Evolutionary conservation across 2,113 vertebrate species (phyloP).

Genomic region (Clinocottus analis): DNA sequence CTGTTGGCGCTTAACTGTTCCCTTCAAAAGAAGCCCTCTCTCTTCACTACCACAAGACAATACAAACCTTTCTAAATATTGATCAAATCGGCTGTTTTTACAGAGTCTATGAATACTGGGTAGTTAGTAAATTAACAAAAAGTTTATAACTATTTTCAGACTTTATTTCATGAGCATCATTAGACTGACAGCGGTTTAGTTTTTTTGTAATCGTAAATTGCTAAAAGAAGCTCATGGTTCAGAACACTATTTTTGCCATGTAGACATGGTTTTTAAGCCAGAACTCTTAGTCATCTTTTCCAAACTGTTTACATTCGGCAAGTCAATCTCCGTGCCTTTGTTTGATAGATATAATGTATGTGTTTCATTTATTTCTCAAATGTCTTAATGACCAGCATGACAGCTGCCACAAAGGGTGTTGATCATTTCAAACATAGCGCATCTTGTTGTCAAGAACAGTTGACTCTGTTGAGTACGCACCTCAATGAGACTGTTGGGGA

Average conservation of each 20-base stretch:
- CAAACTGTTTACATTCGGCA: not conserved
- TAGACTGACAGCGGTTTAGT: not conserved
- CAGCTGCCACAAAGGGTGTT: conserved; percentile 9
- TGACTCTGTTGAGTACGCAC: conserved; percentile 19
- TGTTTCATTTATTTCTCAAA: not conserved
- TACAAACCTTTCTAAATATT: conserved; percentile 38
- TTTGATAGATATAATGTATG: conserved; percentile 11
- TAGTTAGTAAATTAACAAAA: not conserved
- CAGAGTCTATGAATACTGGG: not conserved
- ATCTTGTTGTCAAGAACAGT: conserved; percentile 28
- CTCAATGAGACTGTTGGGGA: conserved; percentile 37
- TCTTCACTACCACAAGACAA: conserved; percentile 19
- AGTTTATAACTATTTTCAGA: not conserved
- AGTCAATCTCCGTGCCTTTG: not conserved
- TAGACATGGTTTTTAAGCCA: conserved; percentile 7
- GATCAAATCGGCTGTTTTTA: conserved; percentile 27
- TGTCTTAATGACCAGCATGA: not conserved
- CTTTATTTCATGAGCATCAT: not conserved
- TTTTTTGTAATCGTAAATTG: not conserved
- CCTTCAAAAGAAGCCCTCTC: conserved; percentile 32
- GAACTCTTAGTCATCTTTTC: not conserved
- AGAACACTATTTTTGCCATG: not conserved
- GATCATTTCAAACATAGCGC: conserved; percentile 14
- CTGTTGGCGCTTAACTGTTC: conserved; percentile 76
- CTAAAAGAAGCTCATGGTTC: not conserved